These are phyloP conservation scores for Pogonomyrmex californicus DNA, from an alignment of 1,140 invertebrate species.

Conservation along the genomic window DNA sequence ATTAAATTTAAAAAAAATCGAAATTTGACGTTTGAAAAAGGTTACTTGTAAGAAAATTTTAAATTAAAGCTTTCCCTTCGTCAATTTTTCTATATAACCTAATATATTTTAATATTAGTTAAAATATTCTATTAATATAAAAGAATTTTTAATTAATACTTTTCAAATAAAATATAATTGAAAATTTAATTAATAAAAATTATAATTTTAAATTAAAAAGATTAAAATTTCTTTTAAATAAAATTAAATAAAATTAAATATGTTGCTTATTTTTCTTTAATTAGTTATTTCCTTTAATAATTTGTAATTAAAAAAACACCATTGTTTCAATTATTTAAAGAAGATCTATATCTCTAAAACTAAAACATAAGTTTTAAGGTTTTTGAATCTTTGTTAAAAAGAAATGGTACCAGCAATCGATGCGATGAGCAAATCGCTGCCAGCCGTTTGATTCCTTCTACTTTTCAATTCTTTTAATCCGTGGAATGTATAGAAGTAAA, in stretches of 20 bases:
- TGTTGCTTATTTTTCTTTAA: background rate
- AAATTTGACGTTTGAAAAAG: no score
- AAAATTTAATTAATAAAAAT: no score
- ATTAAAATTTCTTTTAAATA: background rate
- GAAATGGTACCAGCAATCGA: constrained; percentile 90
- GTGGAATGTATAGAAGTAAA: constrained; percentile 97
- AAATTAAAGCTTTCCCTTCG: background rate
- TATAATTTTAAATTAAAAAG: no score
- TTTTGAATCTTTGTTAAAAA: background rate
- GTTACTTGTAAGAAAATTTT: no score
- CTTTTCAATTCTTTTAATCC: constrained; percentile 90
- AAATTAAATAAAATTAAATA: constrained; percentile 1
- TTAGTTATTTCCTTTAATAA: background rate
- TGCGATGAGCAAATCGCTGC: constrained; percentile 93
- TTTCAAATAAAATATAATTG: no score
- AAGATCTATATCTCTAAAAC: background rate
- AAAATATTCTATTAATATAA: background rate
- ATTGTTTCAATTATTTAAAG: background rate
- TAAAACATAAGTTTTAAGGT: background rate
- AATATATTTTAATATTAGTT: background rate
- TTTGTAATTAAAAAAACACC: background rate
- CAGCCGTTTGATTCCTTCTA: constrained; percentile 87
- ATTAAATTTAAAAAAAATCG: no score
- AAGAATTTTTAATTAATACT: no score
- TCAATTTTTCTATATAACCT: background rate